Evolutionary conservation across 2,888 invertebrate species (phyloP).

Genomic region (Trichogramma evanescens): DNA sequence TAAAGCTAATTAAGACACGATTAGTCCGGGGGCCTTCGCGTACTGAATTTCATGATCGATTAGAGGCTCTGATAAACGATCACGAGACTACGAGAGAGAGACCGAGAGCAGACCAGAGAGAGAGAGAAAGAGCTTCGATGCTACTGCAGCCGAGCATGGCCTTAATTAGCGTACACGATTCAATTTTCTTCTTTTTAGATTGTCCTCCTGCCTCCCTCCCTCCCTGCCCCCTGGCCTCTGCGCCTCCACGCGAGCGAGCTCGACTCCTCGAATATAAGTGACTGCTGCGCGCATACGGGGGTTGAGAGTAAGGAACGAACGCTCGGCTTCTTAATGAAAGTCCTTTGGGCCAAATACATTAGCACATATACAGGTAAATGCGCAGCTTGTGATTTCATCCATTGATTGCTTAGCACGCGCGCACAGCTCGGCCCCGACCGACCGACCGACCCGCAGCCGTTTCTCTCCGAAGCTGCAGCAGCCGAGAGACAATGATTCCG

Average conservation of each 20-base stretch:
- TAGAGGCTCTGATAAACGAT: conserved; percentile 38
- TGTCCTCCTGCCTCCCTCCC: background rate
- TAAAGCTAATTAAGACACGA: conserved; percentile 43
- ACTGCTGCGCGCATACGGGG: background rate
- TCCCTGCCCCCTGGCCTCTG: background rate
- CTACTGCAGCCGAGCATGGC: conserved; percentile 33
- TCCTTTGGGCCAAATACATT: background rate
- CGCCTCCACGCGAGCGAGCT: background rate
- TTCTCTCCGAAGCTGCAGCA: no score
- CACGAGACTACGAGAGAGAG: conserved; percentile 20
- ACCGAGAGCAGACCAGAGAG: conserved; percentile 15
- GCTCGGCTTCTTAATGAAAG: conserved; percentile 16
- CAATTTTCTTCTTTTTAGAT: conserved; percentile 29
- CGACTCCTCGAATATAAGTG: no score
- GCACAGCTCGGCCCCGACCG: no score
- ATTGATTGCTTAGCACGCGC: no score
- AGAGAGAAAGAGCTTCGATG: background rate
- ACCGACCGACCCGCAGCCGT: no score
- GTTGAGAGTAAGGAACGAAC: background rate
- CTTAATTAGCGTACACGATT: conserved; percentile 40
- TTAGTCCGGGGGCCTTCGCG: conserved; percentile 33
- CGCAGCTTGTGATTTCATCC: no score
- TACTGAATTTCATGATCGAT: conserved; percentile 39
- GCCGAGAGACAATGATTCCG: no score
- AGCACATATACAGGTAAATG: no score